Evolutionary conservation across 2,797 vertebrate species (phyloP).

Genomic region (Rhynchonycteris naso): DNA sequence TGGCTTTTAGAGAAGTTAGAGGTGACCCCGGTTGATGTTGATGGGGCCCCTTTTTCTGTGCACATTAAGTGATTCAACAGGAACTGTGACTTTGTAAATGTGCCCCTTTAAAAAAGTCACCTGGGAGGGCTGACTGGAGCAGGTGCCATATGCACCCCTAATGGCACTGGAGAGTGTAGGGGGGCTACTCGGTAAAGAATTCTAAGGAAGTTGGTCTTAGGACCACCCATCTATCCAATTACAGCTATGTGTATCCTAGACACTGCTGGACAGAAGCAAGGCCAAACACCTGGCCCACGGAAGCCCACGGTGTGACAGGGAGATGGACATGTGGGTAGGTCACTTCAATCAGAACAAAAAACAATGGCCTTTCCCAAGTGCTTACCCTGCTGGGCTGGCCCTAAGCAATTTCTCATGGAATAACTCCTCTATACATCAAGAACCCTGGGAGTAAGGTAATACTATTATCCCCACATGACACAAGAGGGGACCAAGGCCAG

Average conservation of each 20-base stretch:
- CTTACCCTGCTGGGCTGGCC: background rate
- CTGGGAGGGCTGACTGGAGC: background rate
- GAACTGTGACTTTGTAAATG: conserved; percentile 3
- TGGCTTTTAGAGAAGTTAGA: conserved; percentile 45
- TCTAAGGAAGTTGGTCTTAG: no score
- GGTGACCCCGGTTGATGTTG: background rate
- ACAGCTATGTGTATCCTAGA: fast-evolving
- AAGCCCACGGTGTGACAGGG: background rate
- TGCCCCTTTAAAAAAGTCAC: background rate
- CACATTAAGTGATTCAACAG: background rate
- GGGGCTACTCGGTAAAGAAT: background rate
- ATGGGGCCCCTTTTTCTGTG: background rate
- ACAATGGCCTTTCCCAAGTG: fast-evolving
- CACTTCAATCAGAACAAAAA: background rate
- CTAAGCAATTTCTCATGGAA: fast-evolving
- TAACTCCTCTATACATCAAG: background rate
- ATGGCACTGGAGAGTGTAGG: fast-evolving
- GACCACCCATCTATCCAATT: fast-evolving
- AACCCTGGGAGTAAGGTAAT: background rate
- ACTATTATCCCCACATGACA: background rate
- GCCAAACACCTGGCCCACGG: background rate
- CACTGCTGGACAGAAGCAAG: background rate
- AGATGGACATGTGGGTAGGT: background rate
- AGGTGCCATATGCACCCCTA: background rate
- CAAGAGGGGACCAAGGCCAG: background rate